Evolutionary conservation across 2,888 invertebrate genomes (phyloP).

Genomic region (Leucophenga maculata): DNA sequence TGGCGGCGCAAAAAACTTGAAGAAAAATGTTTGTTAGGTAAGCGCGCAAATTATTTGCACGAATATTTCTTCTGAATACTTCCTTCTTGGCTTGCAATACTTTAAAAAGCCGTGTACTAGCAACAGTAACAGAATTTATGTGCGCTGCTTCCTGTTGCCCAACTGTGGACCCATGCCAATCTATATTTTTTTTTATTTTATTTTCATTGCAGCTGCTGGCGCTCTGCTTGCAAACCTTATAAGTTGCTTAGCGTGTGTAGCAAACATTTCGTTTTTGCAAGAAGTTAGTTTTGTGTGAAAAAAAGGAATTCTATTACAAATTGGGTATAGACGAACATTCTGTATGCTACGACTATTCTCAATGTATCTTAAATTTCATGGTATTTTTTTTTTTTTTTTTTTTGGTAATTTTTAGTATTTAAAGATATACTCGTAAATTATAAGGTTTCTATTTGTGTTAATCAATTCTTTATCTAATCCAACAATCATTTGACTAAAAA

Average conservation of each 20-base stretch:
- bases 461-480: too few relatives aligned
- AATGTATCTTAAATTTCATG: too few relatives aligned
- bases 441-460: too few relatives aligned
- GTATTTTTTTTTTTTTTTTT: too few relatives aligned
- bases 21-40: constrained; percentile 40
- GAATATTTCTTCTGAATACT: constrained; percentile 53
- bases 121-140: constrained; percentile 10
- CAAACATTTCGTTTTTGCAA: constrained; percentile 49
- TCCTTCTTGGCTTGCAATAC: constrained; percentile 16
- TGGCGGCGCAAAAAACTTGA: not conserved
- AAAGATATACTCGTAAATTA: too few relatives aligned
- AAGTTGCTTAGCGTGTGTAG: constrained; percentile 56
- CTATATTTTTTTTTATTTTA: too few relatives aligned
- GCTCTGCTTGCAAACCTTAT: constrained; percentile 47
- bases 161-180: not conserved
- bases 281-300: not conserved
- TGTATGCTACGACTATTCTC: too few relatives aligned
- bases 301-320: not conserved
- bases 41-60: constrained; percentile 62
- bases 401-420: too few relatives aligned
- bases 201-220: not conserved
- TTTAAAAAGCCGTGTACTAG: not conserved
- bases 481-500: too few relatives aligned
- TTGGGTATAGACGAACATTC: not conserved
- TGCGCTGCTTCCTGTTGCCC: constrained; percentile 11